Conservation (phyloP, 2,888 invertebrate species). For the Lasioglossum lativentre region DNA sequence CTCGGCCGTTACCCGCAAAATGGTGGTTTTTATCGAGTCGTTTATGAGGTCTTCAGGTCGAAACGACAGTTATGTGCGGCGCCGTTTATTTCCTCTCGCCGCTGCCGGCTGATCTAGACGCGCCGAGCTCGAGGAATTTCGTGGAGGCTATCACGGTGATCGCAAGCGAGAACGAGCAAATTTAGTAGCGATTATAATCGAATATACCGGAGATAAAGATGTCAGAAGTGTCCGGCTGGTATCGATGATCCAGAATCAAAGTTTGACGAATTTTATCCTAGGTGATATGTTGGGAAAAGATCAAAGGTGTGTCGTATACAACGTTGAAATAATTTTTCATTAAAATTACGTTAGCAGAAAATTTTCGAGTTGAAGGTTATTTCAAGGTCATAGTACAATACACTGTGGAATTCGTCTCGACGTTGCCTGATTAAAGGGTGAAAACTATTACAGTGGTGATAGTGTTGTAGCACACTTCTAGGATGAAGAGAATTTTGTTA, state of each 20-base stretch:
- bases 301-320: too few relatives aligned
- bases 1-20: conserved; percentile 13
- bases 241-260: background rate
- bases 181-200: background rate
- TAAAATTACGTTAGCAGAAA: too few relatives aligned
- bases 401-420: too few relatives aligned
- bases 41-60: conserved; percentile 23
- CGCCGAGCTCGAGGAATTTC: background rate
- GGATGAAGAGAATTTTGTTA: background rate
- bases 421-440: too few relatives aligned
- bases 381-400: too few relatives aligned
- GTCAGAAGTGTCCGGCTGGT: background rate
- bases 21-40: conserved; percentile 25
- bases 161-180: background rate
- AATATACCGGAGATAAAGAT: background rate
- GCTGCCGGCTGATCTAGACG: background rate
- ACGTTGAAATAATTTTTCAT: too few relatives aligned
- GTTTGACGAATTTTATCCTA: background rate
- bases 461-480: background rate
- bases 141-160: background rate
- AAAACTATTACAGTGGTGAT: too few relatives aligned
- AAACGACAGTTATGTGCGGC: conserved; percentile 23
- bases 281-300: background rate
- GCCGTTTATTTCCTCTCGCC: conserved; percentile 6
- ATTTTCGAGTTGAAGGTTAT: too few relatives aligned